Base-by-base conservation (phyloP, 2,888 invertebrate species). In the Beris morrisii region DNA sequence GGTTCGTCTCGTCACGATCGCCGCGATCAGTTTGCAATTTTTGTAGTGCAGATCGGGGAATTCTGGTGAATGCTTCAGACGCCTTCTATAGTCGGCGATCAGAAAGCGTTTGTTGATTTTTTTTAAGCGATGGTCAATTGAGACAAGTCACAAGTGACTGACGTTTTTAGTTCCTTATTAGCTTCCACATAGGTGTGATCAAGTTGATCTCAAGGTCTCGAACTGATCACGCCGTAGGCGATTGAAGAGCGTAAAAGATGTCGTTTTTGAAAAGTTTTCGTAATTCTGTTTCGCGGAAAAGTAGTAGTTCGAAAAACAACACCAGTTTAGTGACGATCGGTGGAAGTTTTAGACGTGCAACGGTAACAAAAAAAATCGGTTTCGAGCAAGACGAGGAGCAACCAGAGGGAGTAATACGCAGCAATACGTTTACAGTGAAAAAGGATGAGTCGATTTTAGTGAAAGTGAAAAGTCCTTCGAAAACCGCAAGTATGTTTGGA, bases 251-350 rank as follows among this genome's bases (percentile, higher is more conserved):
- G 22, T 22, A 22, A 22, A 22, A 22, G 22, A 79, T 79, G 79
- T 78, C 79, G 68, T 79, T 79, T 72, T 75, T 80, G 72, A 79
- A 78, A 70, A 79, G 75, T 68, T 74, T 79, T 64, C 79, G 79
- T 67, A 74, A 76, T 56, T 75, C 78, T 53, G 72, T 79, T 61
- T 72, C 74, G 22, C 75, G 76, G 66, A 75, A 75, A 69, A 77
- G 75, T 71, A 22, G 45, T 28, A 57, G 28, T 44, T 15, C 11
- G 66, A 75, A 75, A 68, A 77, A 75, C 71, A 78, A 75, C 70
- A 74, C 76, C 50, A 59, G 67, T 61, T 43, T 58, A 12, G 43
- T 54, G 46, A 64, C 54, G 58, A 64, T 38, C 53, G 46, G 58
- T 32, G 61, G 56, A 56, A 43, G 55, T 61, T 50, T 43, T 65